Evolutionary conservation across 2,888 invertebrate genomes (phyloP), one percentile per base, ranked within the genome.

Genomic region (Drosophila bunnanda): DNA sequence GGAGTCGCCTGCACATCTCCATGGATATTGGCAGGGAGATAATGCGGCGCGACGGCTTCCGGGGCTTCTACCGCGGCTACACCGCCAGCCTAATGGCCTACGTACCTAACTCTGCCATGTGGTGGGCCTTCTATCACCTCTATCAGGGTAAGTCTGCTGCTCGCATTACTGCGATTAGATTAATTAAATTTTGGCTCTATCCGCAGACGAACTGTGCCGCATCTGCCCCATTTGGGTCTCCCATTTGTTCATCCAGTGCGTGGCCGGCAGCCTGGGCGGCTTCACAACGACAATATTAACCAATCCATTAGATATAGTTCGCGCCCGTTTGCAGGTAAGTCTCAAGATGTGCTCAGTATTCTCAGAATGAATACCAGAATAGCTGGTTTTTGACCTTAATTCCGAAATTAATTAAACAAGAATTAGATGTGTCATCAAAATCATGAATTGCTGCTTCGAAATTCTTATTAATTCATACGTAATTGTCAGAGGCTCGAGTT

Each of bases 61-160:
- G 94, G 65, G 99, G 99, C 0, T 99, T 98, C 92, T 99, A 99
- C 92, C 93, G 98, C 67, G 99, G 99, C 0, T 99, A 98, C 91
- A 94, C 96, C 30, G 98, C 98, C 0, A 98, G 98, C 32, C 93
- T 99, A 13, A 96, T 96, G 80, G 96, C 98, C 0, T 99, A 98
- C 92, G 98, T 98, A 50, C 98, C 99, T 15, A 98, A 98, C 92
- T 98, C 98, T 20, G 98, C 98, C n/a, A 94, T 98, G 50, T 99
- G 99, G 98, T 99, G 99, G 99, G 96, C 95, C 22, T 96, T 98
- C 85, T 99, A 99, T 92, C 97, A 98, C 77, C 93, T 96, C 46
- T 98, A 98, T 92, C 97, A 98, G 95, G 97, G 98, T 98, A 92
- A 78, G 76, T 46, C 32, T 12, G 13, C 6, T 10, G 41, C 17